Evolutionary conservation across 2,113 vertebrate species (phyloP), one percentile per base, ranked within the genome.

Genomic region (Gopherus evgoodei): DNA sequence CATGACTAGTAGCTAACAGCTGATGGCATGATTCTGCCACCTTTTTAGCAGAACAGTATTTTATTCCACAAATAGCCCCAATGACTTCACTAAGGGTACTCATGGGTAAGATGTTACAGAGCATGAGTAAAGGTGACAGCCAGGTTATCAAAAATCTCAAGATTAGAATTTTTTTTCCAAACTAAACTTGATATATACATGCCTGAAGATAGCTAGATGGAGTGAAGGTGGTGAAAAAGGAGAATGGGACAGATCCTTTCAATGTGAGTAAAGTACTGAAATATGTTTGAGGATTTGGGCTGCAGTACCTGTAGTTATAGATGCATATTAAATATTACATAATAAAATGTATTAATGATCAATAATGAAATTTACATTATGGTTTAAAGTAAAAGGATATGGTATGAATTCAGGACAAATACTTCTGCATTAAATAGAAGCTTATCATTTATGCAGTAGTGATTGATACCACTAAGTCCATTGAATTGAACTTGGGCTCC

Each of bases 1-100:
- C 44, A 80, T n/a, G 42, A 49, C 27, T 75, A 22, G 0, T 5
- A 3, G 12, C 1, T 4, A 90, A 53, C 12, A 11, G 62, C 1
- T 2, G 6, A 44, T 25, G 82, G 29, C 4, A 1, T 81, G 69
- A 78, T 94, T 92, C 93, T 35, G 16, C 12, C 0, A 1, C 72
- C 49, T 87, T 90, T 59, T 27, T 47, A 27, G 38, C 44, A 87
- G 59, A 57, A 42, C 1, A 9, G 14, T 4, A 56, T 44, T 81
- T 84, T 86, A 35, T 84, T 93, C 84, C 4, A 50, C 57, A 93
- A 38, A 49, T 35, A 59, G 24, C 13, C 35, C 21, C 22, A 79
- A 16, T 49, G 31, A 9, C n/a, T 52, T 38, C 35, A 72, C 13
- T 27, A 44, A 35, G 47, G 42, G 4, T 22, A 78, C 22, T 4